Conservation (phyloP, 2,888 invertebrate species). For the Aelia acuminata region DNA sequence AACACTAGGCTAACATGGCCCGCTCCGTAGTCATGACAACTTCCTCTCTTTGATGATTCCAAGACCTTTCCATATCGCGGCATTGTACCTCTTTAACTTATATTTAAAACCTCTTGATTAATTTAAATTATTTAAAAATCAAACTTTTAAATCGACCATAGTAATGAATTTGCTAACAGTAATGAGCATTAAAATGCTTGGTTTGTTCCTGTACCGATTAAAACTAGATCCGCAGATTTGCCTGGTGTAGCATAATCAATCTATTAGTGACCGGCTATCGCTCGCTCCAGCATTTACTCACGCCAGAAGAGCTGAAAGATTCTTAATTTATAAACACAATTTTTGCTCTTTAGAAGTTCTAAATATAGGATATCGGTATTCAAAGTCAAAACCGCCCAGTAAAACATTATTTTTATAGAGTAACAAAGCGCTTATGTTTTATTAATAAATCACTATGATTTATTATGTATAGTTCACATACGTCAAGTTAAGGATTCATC, state of each 20-base stretch:
- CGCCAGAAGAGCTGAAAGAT: neutral
- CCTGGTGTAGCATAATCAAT: neutral
- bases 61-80: no score
- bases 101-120: no score
- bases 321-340: neutral
- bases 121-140: neutral
- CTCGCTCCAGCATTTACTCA: neutral
- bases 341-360: neutral
- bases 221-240: neutral
- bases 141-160: neutral
- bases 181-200: neutral
- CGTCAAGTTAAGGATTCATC: no score
- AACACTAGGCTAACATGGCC: no score
- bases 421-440: no score
- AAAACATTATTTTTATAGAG: no score
- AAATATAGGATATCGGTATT: neutral
- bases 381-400: neutral
- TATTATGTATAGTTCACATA: no score
- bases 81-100: no score
- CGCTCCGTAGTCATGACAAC: no score
- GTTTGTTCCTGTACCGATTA: neutral
- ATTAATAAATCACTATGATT: no score
- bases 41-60: no score
- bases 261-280: constrained; percentile 13
- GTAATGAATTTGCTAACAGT: neutral